Evolutionary conservation across 2,113 vertebrate species (phyloP).

Genomic region (Cercocebus atys): DNA sequence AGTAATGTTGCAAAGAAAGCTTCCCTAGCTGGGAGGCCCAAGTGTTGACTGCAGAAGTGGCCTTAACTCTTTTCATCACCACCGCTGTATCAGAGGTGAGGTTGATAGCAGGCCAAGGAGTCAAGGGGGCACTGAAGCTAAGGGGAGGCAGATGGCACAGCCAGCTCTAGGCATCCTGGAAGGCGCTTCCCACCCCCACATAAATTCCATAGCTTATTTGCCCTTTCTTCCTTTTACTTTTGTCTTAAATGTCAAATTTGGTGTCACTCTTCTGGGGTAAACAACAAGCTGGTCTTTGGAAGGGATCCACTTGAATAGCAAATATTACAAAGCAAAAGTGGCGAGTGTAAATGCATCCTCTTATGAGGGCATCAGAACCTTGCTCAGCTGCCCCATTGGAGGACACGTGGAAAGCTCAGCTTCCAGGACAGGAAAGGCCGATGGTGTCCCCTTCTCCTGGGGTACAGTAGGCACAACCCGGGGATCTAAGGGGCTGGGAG

Average conservation of each 20-base stretch:
- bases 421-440: not conserved
- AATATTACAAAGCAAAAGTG: not conserved
- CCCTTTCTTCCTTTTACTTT: not conserved
- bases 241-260: not conserved
- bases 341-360: not conserved
- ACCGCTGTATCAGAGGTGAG: not conserved
- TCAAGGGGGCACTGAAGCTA: not conserved
- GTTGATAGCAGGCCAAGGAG: not conserved
- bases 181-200: not conserved
- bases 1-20: not conserved
- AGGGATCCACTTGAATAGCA: not conserved
- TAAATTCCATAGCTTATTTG: not conserved
- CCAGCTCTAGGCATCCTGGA: not conserved
- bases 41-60: not conserved
- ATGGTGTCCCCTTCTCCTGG: not conserved
- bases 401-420: accelerated
- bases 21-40: accelerated
- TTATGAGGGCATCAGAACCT: not conserved
- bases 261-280: not conserved
- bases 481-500: not conserved
- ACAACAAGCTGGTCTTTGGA: not conserved
- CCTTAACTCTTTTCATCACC: not conserved
- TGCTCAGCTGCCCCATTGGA: not conserved
- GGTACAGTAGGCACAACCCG: not conserved
- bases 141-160: accelerated